Percentiles rank a stretch among this genome's conserved stretches.
These are phyloP conservation scores for Miltochrista miniata DNA, from an alignment of 2,888 invertebrate genomes.

Conservation along the genomic window DNA sequence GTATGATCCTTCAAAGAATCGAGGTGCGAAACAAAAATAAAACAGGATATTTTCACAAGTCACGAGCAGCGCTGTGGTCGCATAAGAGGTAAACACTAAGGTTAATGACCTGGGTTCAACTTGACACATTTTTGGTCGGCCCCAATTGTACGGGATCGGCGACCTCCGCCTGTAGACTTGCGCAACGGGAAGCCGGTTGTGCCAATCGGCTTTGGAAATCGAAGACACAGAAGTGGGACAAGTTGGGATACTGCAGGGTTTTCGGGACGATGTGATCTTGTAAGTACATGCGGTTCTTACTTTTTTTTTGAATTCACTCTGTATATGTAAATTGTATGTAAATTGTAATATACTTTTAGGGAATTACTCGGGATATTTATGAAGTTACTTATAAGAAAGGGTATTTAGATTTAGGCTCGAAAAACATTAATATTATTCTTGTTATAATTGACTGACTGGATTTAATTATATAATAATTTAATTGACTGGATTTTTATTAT, in stretches of 20 bases:
- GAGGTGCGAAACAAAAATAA: slow-evolving; percentile 14
- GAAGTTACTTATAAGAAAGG: too few species aligned
- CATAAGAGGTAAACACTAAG: slow-evolving; percentile 67
- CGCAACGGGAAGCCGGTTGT: slow-evolving; percentile 72
- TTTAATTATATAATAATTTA: too few species aligned
- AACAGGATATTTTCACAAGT: slow-evolving; percentile 31
- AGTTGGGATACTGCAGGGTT: slow-evolving; percentile 10
- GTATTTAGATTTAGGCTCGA: too few species aligned
- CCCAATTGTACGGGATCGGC: slow-evolving; percentile 74
- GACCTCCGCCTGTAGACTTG: slow-evolving; percentile 65
- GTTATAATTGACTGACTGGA: too few species aligned
- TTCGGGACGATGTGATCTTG: too few species aligned
- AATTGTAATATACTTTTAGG: too few species aligned
- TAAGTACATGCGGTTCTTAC: too few species aligned
- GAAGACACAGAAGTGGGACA: slow-evolving; percentile 41
- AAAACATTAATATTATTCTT: too few species aligned
- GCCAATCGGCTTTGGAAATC: slow-evolving; percentile 53
- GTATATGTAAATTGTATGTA: too few species aligned
- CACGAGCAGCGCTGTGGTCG: slow-evolving; percentile 37
- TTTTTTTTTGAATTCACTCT: too few species aligned
- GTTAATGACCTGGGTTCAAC: slow-evolving; percentile 78
- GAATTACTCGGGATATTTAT: too few species aligned
- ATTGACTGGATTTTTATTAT: too few species aligned
- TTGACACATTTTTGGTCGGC: slow-evolving; percentile 81
- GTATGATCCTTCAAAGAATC: slow-evolving; percentile 25